These are phyloP conservation scores for Ectropis grisescens DNA, from an alignment of 1,140 invertebrate genomes.

Conservation along the genomic window DNA sequence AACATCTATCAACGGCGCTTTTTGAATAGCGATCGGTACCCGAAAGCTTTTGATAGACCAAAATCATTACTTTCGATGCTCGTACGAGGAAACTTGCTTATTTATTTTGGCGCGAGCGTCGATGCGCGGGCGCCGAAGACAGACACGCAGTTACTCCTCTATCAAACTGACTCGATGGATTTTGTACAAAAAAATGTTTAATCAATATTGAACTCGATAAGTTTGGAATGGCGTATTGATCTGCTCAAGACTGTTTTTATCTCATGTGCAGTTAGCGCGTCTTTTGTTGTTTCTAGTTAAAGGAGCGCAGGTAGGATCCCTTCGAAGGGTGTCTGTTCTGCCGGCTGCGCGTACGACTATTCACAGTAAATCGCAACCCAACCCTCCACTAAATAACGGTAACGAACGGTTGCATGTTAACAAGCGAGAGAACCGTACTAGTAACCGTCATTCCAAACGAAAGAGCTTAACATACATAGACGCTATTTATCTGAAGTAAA, in stretches of 20 bases:
- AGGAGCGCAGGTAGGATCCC: too few relatives aligned
- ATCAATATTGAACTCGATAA: too few relatives aligned
- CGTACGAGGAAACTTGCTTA: conserved; percentile 20
- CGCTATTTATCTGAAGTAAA: too few relatives aligned
- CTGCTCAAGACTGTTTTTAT: too few relatives aligned
- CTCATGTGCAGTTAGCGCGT: too few relatives aligned
- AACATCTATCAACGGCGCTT: too few relatives aligned
- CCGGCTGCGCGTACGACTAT: conserved; percentile 15
- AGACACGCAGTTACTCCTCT: conserved; percentile 38
- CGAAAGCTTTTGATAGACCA: too few relatives aligned
- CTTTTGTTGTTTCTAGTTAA: too few relatives aligned
- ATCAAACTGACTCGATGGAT: conserved; percentile 32
- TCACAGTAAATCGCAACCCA: conserved; percentile 15
- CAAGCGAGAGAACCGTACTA: conserved; percentile 15
- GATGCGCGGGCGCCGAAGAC: conserved; percentile 50
- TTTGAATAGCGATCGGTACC: too few relatives aligned
- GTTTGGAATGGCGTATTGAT: too few relatives aligned
- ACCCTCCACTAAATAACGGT: conserved; percentile 19
- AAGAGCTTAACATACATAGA: neutral
- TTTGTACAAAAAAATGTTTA: too few relatives aligned
- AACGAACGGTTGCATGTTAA: conserved; percentile 14
- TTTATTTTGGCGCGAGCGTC: conserved; percentile 50
- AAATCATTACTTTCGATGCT: conserved; percentile 6
- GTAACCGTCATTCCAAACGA: conserved; percentile 15
- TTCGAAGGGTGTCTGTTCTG: conserved; percentile 1